Evolutionary conservation across 2,113 vertebrate genomes (phyloP), one percentile per base, ranked within the genome.

Genomic region (Leptocoma aspasia): DNA sequence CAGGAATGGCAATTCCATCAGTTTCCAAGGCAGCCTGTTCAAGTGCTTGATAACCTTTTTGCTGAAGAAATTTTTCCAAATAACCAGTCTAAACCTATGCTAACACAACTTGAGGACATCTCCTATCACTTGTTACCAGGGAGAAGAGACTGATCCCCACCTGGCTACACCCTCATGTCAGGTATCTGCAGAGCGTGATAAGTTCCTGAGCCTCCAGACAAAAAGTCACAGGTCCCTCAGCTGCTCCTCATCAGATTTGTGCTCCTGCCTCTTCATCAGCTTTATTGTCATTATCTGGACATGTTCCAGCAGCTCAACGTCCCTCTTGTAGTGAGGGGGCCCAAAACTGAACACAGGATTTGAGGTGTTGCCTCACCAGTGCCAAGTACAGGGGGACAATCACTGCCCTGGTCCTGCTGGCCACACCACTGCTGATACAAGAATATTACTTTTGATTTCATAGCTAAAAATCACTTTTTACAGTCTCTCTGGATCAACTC

Each of bases 301-400:
- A 4, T 1, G 1, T 8, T 49, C 41, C 41, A 90, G 41, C 4
- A 27, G 1, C 31, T 23, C 41, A 42, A 4, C 27, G 15, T 23
- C 15, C 7, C 23, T 42, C 41, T 23, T 33, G 14, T 3, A 49
- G 63, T 6, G 41, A 69, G 9, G 17, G 15, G 10, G 1, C 17
- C 5, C 21, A 47, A 47, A 35, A 35, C 47, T 16, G 21, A 69
- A 9, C 11, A 13, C 11, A 42, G 47, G 41, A 54, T 31, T 61
- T 2, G 2, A 54, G n/a, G 9, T 35, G 41, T 10, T 2, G 2
- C 33, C 47, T 45, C 59, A 52, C 7, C 42, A 78, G 60, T 9
- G 26, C n/a, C 0, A 0, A 56, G 8, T 1, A 19, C 8, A 47
- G 26, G 7, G 47, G 11, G 6, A 41, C 3, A 6, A 8, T 41